These are phyloP conservation scores for Notolabrus celidotus DNA, from an alignment of 2,797 vertebrate genomes.

Conservation along the genomic window DNA sequence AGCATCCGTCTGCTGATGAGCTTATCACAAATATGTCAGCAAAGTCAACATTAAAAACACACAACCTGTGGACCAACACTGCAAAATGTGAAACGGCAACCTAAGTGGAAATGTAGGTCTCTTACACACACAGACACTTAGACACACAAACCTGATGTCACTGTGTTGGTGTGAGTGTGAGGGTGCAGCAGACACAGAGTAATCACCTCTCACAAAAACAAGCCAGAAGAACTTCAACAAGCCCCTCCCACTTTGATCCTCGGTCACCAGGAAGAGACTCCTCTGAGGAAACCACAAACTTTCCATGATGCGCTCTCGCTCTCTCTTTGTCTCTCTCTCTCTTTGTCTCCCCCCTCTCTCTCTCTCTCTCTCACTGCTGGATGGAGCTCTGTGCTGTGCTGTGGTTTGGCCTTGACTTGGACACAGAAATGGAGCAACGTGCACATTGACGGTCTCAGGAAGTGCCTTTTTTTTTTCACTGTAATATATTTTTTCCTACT, in stretches of 20 bases:
- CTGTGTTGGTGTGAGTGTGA: not conserved
- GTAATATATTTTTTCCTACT: constrained; percentile 16
- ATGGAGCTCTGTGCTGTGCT: constrained; percentile 42
- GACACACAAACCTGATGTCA: constrained; percentile 28
- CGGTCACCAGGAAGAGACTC: constrained; percentile 67
- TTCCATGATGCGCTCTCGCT: constrained; percentile 70
- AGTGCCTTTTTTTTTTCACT: constrained; percentile 11
- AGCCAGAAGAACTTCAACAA: constrained; percentile 37
- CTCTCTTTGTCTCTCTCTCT: constrained; percentile 18
- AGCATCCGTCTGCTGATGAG: constrained; percentile 7
- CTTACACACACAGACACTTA: not conserved
- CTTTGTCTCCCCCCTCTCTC: constrained; percentile 48
- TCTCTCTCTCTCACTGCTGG: constrained; percentile 23
- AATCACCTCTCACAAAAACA: constrained; percentile 68
- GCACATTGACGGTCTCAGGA: constrained; percentile 25
- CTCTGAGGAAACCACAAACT: constrained; percentile 74
- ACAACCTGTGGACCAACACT: not conserved
- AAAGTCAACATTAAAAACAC: constrained; percentile 8
- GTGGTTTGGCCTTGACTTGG: constrained; percentile 52
- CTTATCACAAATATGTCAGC: not conserved
- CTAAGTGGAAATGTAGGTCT: constrained; percentile 6
- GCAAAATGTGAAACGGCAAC: not conserved
- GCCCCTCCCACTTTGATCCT: constrained; percentile 53
- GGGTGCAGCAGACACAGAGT: constrained; percentile 53
- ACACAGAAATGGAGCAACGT: constrained; percentile 46